Percentiles rank a stretch among this genome's conserved stretches.
phyloP scores from a whole-genome alignment of 2,888 invertebrate genomes.

The Tipula vernalis region DNA sequence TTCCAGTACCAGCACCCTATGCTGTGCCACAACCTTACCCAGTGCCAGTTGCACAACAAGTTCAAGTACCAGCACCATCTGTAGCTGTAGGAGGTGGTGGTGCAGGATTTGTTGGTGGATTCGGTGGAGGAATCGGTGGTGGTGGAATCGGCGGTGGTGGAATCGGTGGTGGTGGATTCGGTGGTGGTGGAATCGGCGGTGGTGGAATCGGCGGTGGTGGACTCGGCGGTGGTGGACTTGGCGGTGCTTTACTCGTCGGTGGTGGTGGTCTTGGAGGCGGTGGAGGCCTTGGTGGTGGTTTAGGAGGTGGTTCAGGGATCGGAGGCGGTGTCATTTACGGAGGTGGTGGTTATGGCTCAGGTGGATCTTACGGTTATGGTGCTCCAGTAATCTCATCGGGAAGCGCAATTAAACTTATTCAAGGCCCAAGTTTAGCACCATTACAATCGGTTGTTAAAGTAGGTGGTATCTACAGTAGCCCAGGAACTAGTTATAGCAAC shows the following conservation, averaged over 20 bases:
- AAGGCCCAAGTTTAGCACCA: background rate
- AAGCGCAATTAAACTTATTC: background rate
- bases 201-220: background rate
- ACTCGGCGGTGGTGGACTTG: too few relatives aligned
- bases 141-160: background rate
- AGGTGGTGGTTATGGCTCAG: background rate
- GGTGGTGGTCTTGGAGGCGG: background rate
- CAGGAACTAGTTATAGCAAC: background rate
- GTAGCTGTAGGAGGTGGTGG: background rate
- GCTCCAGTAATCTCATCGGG: background rate
- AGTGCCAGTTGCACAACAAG: conserved; percentile 13
- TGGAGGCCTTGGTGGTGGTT: background rate
- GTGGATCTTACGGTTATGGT: background rate
- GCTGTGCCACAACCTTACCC: conserved; percentile 15
- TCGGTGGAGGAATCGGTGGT: background rate
- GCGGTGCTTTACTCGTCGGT: background rate
- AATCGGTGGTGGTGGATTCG: background rate
- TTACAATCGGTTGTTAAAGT: background rate
- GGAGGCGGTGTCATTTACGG: background rate
- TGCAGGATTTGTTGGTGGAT: background rate
- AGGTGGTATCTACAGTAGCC: conserved; percentile 7
- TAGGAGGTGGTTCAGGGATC: background rate
- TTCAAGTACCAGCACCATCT: conserved; percentile 13
- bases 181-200: background rate
- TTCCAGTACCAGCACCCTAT: conserved; percentile 15